Conservation (phyloP, 1,140 invertebrate species). For the Heterodera carotae region DNA sequence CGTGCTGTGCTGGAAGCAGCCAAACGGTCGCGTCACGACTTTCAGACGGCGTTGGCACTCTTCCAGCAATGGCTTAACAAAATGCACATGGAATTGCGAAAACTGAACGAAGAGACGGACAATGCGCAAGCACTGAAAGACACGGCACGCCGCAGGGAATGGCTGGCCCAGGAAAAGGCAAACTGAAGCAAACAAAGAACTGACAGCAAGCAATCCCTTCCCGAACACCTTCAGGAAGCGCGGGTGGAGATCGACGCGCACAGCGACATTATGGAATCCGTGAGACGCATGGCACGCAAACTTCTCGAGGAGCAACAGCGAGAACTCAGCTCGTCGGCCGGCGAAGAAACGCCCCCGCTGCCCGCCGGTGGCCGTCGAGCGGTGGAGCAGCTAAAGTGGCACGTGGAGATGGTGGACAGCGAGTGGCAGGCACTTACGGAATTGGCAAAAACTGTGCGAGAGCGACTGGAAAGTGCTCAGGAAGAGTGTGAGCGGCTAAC, state of each 20-base stretch:
- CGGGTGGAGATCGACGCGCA: conserved; percentile 60
- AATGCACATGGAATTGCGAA: conserved; percentile 30
- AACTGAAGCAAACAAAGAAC: not conserved
- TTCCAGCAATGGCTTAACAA: conserved; percentile 57
- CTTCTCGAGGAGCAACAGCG: conserved; percentile 50
- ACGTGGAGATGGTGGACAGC: conserved; percentile 47
- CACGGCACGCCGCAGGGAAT: conserved; percentile 54
- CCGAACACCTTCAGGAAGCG: conserved; percentile 40
- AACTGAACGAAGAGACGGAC: conserved; percentile 47
- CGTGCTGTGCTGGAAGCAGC: conserved; percentile 55
- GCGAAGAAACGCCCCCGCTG: conserved; percentile 42
- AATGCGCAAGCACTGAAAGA: conserved; percentile 60
- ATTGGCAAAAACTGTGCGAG: conserved; percentile 40
- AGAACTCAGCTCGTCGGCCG: conserved; percentile 20
- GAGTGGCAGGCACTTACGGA: conserved; percentile 46
- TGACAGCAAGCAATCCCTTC: no score
- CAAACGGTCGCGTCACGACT: conserved; percentile 56
- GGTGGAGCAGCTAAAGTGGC: conserved; percentile 40
- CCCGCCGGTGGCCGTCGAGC: conserved; percentile 37
- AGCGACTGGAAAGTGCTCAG: conserved; percentile 61
- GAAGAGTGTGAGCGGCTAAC: conserved; percentile 62
- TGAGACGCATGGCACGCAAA: conserved; percentile 58
- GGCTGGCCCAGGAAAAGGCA: conserved; percentile 50
- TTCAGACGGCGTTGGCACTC: conserved; percentile 57
- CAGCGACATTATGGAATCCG: conserved; percentile 53